phyloP scores from a whole-genome alignment of 2,888 invertebrate genomes.

The Lumbricus terrestris region DNA sequence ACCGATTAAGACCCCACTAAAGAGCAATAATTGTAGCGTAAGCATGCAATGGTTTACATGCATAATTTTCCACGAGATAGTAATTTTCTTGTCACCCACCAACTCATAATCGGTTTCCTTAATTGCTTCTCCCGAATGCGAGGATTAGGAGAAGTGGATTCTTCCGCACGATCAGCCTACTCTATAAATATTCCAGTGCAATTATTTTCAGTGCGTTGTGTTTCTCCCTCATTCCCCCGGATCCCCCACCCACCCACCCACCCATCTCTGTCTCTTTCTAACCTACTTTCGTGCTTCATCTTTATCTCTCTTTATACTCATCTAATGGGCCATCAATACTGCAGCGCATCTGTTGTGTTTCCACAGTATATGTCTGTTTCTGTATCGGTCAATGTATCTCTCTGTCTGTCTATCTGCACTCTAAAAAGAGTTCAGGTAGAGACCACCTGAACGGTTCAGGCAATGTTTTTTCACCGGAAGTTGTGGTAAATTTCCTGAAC shows the following conservation, averaged over 20 bases:
- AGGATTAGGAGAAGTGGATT: background rate
- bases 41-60: no score
- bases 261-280: background rate
- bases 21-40: no score
- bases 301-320: background rate
- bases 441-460: no score
- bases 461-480: no score
- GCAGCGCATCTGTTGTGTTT: background rate
- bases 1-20: no score
- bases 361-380: background rate
- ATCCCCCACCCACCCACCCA: background rate
- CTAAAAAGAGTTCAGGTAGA: no score
- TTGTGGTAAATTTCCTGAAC: no score
- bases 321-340: background rate
- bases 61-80: no score
- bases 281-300: background rate
- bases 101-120: no score
- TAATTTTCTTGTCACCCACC: no score
- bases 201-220: background rate
- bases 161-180: background rate
- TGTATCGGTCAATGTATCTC: no score
- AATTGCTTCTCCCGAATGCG: background rate
- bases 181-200: background rate
- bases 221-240: background rate
- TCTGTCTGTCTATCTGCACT: no score